Base-by-base conservation (phyloP, 2,888 invertebrate species). In the Melieria omissa region DNA sequence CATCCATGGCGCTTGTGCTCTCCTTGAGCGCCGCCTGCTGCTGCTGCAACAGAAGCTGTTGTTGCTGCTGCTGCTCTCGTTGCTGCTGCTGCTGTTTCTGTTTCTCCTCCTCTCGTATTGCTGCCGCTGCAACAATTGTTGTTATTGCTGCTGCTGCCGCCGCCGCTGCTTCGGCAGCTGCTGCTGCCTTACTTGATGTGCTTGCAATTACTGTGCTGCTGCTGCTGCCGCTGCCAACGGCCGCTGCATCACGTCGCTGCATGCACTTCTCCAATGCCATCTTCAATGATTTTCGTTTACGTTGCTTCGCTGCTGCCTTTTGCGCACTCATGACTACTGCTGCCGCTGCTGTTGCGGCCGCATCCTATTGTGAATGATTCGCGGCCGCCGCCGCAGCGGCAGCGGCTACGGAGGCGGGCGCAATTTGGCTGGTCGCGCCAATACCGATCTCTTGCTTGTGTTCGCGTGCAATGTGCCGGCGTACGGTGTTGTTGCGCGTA, bases 401-500 rank as follows among this genome's bases (percentile, higher is more conserved):
- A 44, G 84, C 83, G 14, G 83, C 83, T 63, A 82, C 80, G 7
- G 81, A 81, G 6, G 83, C 80, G 0, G 85, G 82, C 6, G 84
- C 82, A n/a, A 84, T 84, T 77, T 73, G 73, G 60, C 73, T 75
- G 52, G 74, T 75, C 44, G 76, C 77, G 78, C 79, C 80, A 65
- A 84, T 78, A 52, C 86, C 87, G 70, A 87, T 87, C 80, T 87
- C 86, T 78, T 93, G 91, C 88, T 95, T 95, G 83, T 95, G 95
- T 88, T 96, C 95, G 80, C 96, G 92, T 47, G 95, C 95, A 86
- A 96, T 95, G 87, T 96, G 96, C 76, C 95, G 91, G 75, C 96
- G 91, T 82, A 96, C 95, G 46, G 95, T 96, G 89, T 96, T 96
- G 90, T 96, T 96, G 82, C 96, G 92, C 79, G 96, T 96, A 88